phyloP scores from a whole-genome alignment of 2,113 vertebrate genomes.

The Verasper variegatus region DNA sequence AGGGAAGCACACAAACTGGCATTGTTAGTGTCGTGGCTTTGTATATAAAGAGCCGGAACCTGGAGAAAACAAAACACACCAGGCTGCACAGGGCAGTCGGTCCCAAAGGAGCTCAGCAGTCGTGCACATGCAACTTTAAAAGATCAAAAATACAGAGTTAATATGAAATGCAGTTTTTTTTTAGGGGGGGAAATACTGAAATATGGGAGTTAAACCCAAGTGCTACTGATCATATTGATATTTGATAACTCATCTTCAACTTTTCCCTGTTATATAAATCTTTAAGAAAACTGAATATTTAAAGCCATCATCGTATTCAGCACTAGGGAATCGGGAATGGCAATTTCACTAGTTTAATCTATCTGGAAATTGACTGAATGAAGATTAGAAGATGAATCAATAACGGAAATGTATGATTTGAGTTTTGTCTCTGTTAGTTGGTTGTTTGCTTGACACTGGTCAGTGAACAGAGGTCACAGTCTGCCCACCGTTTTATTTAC shows the following conservation, averaged over 20 bases:
- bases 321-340: background rate
- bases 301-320: background rate
- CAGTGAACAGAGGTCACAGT: constrained; percentile 15
- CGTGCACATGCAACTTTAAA: background rate
- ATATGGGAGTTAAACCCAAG: no score
- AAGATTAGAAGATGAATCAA: background rate
- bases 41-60: constrained; percentile 59
- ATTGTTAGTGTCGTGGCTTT: constrained; percentile 60
- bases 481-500: constrained; percentile 38
- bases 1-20: constrained; percentile 70
- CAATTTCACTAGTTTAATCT: no score
- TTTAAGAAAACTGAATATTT: background rate
- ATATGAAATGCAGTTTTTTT: background rate
- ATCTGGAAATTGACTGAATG: background rate
- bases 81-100: background rate
- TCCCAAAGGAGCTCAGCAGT: background rate
- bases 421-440: background rate
- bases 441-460: constrained; percentile 7
- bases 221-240: no score
- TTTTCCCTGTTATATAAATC: no score
- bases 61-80: constrained; percentile 34
- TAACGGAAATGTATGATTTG: background rate
- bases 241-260: background rate
- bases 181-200: no score
- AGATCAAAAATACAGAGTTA: background rate